Conservation (phyloP, 2,888 invertebrate genomes). For the Fragum whitleyi region DNA sequence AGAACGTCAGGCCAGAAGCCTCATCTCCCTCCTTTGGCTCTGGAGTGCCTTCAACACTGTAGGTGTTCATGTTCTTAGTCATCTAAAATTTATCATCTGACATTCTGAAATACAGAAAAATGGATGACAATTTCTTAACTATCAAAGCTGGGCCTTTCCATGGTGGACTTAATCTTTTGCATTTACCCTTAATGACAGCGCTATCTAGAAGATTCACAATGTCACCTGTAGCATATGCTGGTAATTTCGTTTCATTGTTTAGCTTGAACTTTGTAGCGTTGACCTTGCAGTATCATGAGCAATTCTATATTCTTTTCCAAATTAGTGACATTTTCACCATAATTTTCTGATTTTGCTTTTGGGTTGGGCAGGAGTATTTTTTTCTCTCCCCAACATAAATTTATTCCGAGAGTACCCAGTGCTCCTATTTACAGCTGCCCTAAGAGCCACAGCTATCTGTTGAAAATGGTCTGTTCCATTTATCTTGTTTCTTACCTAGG, state of each 20-base stretch:
- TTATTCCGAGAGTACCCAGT: conserved; percentile 27
- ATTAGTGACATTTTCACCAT: conserved; percentile 10
- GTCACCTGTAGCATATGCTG: no score
- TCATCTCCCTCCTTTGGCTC: no score
- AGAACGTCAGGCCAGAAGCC: neutral
- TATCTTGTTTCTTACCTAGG: no score
- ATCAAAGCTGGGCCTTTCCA: no score
- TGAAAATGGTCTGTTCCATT: no score
- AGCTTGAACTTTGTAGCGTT: conserved; percentile 10
- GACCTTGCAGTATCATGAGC: conserved; percentile 23
- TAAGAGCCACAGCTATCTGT: conserved; percentile 21
- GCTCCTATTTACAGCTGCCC: conserved; percentile 18
- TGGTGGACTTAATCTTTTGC: no score
- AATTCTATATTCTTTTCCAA: neutral
- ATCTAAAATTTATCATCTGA: neutral
- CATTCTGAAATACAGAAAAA: neutral
- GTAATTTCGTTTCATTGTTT: conserved; percentile 31
- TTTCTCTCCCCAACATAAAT: conserved; percentile 25
- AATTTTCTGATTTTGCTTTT: neutral
- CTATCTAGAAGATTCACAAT: no score
- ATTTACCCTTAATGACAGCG: no score
- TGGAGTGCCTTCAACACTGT: neutral
- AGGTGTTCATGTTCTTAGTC: no score
- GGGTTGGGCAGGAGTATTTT: conserved; percentile 7
- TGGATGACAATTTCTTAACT: conserved; percentile 11